Base-by-base conservation (phyloP, 1,140 invertebrate genomes). In the Panagrolaimus sp. region DNA sequence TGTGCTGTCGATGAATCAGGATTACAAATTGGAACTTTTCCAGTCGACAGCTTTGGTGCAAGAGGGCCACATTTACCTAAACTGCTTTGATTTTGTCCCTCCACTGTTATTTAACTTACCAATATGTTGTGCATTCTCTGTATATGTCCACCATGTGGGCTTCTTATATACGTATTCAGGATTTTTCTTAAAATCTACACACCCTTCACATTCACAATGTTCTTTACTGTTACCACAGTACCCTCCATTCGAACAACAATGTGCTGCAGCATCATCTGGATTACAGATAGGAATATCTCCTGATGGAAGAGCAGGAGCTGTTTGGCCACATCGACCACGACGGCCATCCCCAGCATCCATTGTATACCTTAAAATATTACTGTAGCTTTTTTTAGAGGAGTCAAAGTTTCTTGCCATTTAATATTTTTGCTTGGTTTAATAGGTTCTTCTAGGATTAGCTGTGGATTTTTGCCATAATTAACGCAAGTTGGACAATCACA, bases 181-280 rank as follows among this genome's bases (percentile, higher is more conserved):
- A 38, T 69, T 67, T 61, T 76, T 75, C 42, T 65, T 43, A 46
- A 77, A 78, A 51, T 78, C 75, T 5, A 78, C 46, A 74, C 76
- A 78, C 0, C 76, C 75, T 20, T 53, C n/a, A 48, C 77, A 78
- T 65, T 74, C 69, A 51, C 75, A 78, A 31, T 78, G 76, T 16
- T 73, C 64, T 38, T 65, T 45, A 8, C 71, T 66, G 23, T 69
- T 74, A 46, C 77, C 77, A 71, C 77, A 78, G 62, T 74, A 78
- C 8, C 77, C 77, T 3, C 65, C 76, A 43, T 65, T 65, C 11
- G 73, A 76, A 44, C 77, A 78, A 45, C 77, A 78, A 65, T 78
- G 66, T 9, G 71, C 68, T 51, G 31, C 62, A 1, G 46, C 16
- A 38, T 74, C 73, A 51, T 78, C 76, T 27, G 73, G 68, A 57